These are phyloP conservation scores for Calameuta idolon DNA, from an alignment of 2,888 invertebrate genomes.

Conservation along the genomic window DNA sequence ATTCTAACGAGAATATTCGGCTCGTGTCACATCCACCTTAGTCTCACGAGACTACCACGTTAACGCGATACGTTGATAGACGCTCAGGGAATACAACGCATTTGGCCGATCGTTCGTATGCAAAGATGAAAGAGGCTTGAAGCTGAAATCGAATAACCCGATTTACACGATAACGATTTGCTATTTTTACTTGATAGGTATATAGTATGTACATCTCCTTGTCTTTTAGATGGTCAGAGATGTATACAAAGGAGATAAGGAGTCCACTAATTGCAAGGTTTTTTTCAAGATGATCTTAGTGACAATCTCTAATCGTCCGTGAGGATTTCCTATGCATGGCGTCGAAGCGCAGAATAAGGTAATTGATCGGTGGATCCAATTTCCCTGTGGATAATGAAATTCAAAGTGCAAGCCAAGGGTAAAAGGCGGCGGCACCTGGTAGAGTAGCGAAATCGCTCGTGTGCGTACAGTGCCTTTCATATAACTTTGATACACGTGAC, in stretches of 20 bases:
- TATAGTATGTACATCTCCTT: background rate
- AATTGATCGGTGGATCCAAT: slow-evolving; percentile 56
- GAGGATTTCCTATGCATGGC: background rate
- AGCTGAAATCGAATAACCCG: background rate
- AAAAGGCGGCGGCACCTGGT: background rate
- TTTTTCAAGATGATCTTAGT: background rate
- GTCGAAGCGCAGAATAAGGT: slow-evolving; percentile 33
- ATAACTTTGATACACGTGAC: background rate
- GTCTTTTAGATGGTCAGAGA: background rate
- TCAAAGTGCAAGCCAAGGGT: slow-evolving; percentile 24
- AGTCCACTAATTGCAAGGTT: background rate
- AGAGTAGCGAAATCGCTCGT: slow-evolving; percentile 3
- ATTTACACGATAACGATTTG: background rate
- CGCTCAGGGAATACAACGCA: background rate
- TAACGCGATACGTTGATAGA: background rate
- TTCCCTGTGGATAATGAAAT: slow-evolving; percentile 51
- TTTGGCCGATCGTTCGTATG: background rate
- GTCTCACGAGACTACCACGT: background rate
- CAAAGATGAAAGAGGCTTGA: background rate
- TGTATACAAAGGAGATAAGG: background rate
- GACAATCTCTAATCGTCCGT: background rate
- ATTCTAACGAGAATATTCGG: background rate
- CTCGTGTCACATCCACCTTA: background rate
- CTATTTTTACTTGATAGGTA: background rate
- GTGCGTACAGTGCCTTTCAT: background rate